These are phyloP conservation scores for Gobio gobio DNA, from an alignment of 2,113 vertebrate genomes.

Conservation along the genomic window DNA sequence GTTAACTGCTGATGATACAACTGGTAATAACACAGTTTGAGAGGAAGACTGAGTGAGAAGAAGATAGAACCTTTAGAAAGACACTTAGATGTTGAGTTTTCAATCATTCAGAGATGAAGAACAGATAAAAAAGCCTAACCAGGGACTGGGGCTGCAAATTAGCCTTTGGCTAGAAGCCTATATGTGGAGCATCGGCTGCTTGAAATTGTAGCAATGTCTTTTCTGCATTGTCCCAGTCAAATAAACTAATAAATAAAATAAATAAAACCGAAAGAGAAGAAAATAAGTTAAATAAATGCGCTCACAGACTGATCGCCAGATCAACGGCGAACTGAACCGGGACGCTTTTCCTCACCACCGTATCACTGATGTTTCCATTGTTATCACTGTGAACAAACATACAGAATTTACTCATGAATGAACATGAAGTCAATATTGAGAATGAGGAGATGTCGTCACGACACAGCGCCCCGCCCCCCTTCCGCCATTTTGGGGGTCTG, in stretches of 20 bases:
- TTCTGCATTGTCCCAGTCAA: too few relatives aligned
- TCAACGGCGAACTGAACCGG: slow-evolving; percentile 68
- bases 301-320: slow-evolving; percentile 70
- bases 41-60: not conserved
- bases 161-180: too few relatives aligned
- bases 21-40: not conserved
- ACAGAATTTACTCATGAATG: not conserved
- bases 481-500: too few relatives aligned
- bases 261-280: not conserved
- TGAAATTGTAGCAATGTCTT: too few relatives aligned
- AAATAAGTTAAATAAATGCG: not conserved
- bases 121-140: too few relatives aligned
- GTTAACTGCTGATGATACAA: not conserved
- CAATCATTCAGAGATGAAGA: not conserved
- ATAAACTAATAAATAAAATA: too few relatives aligned
- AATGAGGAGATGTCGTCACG: too few relatives aligned
- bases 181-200: too few relatives aligned
- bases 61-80: not conserved
- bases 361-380: slow-evolving; percentile 16
- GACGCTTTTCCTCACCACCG: slow-evolving; percentile 54
- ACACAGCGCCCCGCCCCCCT: too few relatives aligned
- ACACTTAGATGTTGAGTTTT: not conserved
- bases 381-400: slow-evolving; percentile 69
- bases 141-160: too few relatives aligned
- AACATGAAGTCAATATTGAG: not conserved